Conservation (phyloP, 2,888 invertebrate genomes). For the Chironomus tentans region DNA sequence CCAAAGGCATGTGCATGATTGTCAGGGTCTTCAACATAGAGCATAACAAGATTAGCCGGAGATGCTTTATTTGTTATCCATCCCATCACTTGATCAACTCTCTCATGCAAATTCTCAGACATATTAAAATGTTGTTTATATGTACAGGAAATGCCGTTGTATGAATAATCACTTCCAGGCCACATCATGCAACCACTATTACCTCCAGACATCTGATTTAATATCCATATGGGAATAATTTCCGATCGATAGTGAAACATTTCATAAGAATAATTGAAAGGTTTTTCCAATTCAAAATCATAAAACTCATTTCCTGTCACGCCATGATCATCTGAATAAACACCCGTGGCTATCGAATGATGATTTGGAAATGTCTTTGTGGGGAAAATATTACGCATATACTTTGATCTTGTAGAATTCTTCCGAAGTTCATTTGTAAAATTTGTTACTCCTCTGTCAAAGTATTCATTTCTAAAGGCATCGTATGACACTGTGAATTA, state of each 20-base stretch:
- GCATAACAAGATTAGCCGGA: conserved; percentile 59
- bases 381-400: conserved; percentile 53
- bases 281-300: conserved; percentile 42
- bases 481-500: conserved; percentile 57
- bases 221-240: conserved; percentile 51
- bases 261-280: conserved; percentile 38
- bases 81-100: conserved; percentile 45
- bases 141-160: conserved; percentile 44
- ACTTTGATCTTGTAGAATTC: conserved; percentile 49
- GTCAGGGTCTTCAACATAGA: conserved; percentile 66
- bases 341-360: conserved; percentile 59
- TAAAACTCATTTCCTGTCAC: conserved; percentile 54
- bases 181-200: conserved; percentile 61
- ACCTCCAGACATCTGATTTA: conserved; percentile 48
- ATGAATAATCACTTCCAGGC: conserved; percentile 52
- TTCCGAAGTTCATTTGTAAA: conserved; percentile 48
- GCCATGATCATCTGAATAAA: conserved; percentile 59
- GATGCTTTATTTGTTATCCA: conserved; percentile 48
- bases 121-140: conserved; percentile 41
- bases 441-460: conserved; percentile 49
- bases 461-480: conserved; percentile 60
- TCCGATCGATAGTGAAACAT: conserved; percentile 49
- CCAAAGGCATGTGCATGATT: conserved; percentile 52
- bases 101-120: conserved; percentile 43
- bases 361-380: conserved; percentile 71